phyloP scores from a whole-genome alignment of 2,113 vertebrate species.

The Zosterops lateralis region DNA sequence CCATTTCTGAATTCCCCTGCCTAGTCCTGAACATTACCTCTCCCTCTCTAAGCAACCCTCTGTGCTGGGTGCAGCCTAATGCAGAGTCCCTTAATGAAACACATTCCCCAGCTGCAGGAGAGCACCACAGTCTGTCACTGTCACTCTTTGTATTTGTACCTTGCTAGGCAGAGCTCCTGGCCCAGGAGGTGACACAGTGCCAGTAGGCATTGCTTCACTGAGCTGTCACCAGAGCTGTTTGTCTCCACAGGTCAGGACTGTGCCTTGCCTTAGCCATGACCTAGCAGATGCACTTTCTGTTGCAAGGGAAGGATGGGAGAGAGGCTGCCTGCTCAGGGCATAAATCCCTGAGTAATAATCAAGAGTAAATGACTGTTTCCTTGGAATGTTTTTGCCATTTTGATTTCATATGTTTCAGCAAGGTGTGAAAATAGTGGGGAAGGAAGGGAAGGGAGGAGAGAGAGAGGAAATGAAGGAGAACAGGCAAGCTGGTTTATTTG shows the following conservation, averaged over 20 bases:
- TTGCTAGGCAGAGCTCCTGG: not conserved
- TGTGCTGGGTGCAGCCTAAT: not conserved
- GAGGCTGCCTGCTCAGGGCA: not conserved
- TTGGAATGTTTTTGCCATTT: not conserved
- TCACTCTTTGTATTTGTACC: not conserved
- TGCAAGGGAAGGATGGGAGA: not conserved
- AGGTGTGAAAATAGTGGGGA: not conserved
- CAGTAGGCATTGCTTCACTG: not conserved
- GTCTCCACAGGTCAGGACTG: not conserved
- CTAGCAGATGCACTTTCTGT: not conserved
- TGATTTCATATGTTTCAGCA: not conserved
- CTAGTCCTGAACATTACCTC: not conserved
- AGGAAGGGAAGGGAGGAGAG: not conserved
- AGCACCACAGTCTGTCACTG: not conserved
- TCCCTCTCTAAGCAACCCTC: not conserved
- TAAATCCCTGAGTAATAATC: not conserved
- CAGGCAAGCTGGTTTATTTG: not conserved
- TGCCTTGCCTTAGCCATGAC: not conserved
- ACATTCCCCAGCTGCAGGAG: not conserved
- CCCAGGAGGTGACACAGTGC: accelerated
- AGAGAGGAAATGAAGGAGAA: not conserved
- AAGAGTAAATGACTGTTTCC: not conserved
- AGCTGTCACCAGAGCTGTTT: not conserved
- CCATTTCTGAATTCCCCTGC: not conserved
- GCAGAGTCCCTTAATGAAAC: not conserved